Evolutionary conservation across 2,113 vertebrate species (phyloP).

Genomic region (Dromaius novaehollandiae): DNA sequence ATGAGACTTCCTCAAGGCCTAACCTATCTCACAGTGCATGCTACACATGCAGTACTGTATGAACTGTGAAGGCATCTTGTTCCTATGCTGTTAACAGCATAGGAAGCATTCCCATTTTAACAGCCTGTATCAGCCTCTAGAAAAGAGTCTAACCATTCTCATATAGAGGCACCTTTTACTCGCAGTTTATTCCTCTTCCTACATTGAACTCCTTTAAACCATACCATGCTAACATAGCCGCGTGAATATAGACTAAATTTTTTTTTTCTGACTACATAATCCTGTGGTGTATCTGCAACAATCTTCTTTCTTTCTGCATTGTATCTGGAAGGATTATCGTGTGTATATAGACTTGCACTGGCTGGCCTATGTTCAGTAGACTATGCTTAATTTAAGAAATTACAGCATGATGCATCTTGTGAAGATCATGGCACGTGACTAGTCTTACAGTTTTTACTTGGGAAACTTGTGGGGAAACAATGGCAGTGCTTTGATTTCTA

Average conservation of each 20-base stretch:
- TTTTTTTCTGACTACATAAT: not conserved
- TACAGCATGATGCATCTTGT: not conserved
- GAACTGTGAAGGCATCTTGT: too few relatives aligned
- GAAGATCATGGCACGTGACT: not conserved
- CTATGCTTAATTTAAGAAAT: constrained; percentile 29
- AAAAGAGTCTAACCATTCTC: not conserved
- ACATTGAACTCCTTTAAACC: not conserved
- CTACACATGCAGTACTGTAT: too few relatives aligned
- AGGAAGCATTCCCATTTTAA: too few relatives aligned
- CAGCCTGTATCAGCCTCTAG: not conserved
- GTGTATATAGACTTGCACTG: not conserved
- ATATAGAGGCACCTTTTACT: not conserved
- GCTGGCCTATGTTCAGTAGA: not conserved
- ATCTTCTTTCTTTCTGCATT: not conserved
- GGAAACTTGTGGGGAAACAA: not conserved
- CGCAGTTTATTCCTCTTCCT: not conserved
- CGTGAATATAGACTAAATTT: not conserved
- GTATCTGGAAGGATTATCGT: not conserved
- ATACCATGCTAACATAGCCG: not conserved
- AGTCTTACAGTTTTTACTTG: not conserved
- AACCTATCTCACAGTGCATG: too few relatives aligned
- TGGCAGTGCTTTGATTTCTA: not conserved
- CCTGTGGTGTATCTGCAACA: not conserved
- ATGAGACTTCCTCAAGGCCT: too few relatives aligned
- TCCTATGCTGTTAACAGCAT: not conserved